Evolutionary conservation across 2,113 vertebrate genomes (phyloP).

Genomic region (Paedocypris sp.): DNA sequence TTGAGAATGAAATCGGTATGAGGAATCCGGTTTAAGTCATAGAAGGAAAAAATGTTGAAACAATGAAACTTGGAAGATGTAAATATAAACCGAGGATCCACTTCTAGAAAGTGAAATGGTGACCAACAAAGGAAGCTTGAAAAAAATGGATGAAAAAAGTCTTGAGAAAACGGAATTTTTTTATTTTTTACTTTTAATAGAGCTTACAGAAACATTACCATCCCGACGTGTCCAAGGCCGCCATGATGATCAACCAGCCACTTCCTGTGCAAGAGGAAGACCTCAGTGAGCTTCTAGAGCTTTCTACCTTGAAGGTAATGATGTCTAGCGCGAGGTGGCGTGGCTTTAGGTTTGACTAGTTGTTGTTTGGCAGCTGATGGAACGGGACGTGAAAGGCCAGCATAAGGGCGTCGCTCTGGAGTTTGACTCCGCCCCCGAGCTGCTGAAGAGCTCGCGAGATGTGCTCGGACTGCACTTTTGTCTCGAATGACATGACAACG

Average conservation of each 20-base stretch:
- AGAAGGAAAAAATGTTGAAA: too few relatives aligned
- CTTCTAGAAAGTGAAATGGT: too few relatives aligned
- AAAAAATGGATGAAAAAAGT: not conserved
- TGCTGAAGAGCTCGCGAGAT: slow-evolving; percentile 64
- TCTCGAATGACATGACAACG: slow-evolving; percentile 55
- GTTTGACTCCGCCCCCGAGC: slow-evolving; percentile 64
- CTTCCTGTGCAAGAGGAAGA: slow-evolving; percentile 68
- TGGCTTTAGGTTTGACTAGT: too few relatives aligned
- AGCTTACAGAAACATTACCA: slow-evolving; percentile 84
- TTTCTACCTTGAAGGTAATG: slow-evolving; percentile 71
- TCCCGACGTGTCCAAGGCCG: slow-evolving; percentile 77
- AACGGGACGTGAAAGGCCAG: slow-evolving; percentile 69
- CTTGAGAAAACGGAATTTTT: not conserved
- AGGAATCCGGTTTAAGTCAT: too few relatives aligned
- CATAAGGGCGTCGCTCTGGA: slow-evolving; percentile 64
- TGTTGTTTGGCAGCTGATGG: slow-evolving; percentile 69
- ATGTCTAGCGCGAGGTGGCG: too few relatives aligned
- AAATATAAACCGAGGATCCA: too few relatives aligned
- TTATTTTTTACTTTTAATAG: slow-evolving; percentile 42
- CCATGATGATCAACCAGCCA: slow-evolving; percentile 63
- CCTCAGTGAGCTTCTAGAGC: slow-evolving; percentile 69
- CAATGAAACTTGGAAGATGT: too few relatives aligned
- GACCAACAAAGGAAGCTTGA: not conserved
- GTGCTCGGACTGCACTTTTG: slow-evolving; percentile 71
- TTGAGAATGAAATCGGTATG: too few relatives aligned